These are phyloP conservation scores for Gymnarchus niloticus DNA, from an alignment of 2,113 vertebrate genomes.

Conservation along the genomic window DNA sequence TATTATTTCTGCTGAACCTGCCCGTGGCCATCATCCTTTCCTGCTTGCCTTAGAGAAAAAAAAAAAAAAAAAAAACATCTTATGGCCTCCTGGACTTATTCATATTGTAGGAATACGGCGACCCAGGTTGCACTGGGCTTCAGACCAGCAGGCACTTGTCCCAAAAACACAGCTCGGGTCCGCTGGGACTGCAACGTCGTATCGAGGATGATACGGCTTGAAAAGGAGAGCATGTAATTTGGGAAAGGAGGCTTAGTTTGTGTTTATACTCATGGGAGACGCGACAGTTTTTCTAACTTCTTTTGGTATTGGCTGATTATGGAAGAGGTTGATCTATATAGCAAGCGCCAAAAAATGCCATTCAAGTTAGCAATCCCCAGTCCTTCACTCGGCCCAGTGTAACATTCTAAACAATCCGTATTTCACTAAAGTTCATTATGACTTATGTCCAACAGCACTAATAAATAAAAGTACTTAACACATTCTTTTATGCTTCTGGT, in stretches of 20 bases:
- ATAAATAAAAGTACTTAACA: neutral
- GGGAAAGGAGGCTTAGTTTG: neutral
- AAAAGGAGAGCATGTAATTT: neutral
- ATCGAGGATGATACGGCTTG: neutral
- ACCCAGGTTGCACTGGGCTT: constrained; percentile 37
- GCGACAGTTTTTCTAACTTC: neutral
- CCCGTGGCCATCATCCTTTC: neutral
- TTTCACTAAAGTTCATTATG: neutral
- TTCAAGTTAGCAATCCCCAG: neutral
- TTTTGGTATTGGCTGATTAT: neutral
- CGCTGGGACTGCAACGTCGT: no score
- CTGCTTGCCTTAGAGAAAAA: neutral
- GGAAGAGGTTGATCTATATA: neutral
- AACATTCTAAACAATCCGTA: neutral
- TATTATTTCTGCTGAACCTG: neutral
- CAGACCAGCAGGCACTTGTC: constrained; percentile 37
- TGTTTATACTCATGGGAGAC: neutral
- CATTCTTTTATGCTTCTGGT: neutral
- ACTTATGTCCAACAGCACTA: neutral
- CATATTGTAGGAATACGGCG: constrained; percentile 25
- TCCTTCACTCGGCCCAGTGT: neutral
- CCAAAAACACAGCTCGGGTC: constrained; percentile 23
- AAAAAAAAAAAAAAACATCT: neutral
- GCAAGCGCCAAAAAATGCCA: neutral
- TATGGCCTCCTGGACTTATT: neutral